These are phyloP conservation scores for Phenganax marumi DNA, from an alignment of 92 coral and sea anemone species.

Conservation along the genomic window DNA sequence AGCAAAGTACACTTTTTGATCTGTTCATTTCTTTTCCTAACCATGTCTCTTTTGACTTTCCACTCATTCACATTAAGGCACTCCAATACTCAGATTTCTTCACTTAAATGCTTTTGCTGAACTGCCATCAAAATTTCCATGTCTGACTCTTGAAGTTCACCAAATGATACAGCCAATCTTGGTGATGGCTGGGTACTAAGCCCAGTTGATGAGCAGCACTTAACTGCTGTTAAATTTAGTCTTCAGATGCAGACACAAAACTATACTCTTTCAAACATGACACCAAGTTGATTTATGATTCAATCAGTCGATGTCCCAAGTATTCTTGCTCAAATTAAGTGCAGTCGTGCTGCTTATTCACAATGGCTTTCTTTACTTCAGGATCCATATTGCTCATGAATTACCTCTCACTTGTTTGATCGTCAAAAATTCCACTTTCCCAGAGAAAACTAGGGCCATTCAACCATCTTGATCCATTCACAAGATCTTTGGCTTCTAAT, in stretches of 20 bases:
- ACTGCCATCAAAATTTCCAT: constrained; percentile 41
- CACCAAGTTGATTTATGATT: constrained; percentile 47
- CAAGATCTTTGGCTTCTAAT: background rate
- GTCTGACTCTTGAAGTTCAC: constrained; percentile 40
- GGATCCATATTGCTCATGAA: background rate
- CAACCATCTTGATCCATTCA: no score
- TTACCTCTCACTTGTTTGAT: constrained; percentile 1
- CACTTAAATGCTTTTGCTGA: constrained; percentile 43
- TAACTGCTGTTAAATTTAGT: constrained; percentile 9
- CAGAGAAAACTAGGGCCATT: constrained; percentile 46
- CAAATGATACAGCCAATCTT: constrained; percentile 21
- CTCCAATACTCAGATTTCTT: constrained; percentile 38
- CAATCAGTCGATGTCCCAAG: constrained; percentile 2
- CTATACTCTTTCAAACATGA: constrained; percentile 31
- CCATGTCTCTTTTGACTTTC: constrained; percentile 13
- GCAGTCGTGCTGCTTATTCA: background rate
- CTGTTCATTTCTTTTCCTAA: constrained; percentile 33
- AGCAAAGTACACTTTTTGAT: constrained; percentile 36
- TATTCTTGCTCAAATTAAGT: background rate
- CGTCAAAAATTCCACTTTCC: constrained; percentile 30
- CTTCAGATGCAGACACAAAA: constrained; percentile 33
- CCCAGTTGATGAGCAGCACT: background rate
- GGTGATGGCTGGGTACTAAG: background rate
- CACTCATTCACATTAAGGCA: constrained; percentile 29
- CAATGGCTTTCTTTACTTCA: constrained; percentile 32